Percentiles rank a stretch among this genome's conserved stretches.
phyloP scores from a whole-genome alignment of 2,888 invertebrate species.

The Hemithea aestivaria region DNA sequence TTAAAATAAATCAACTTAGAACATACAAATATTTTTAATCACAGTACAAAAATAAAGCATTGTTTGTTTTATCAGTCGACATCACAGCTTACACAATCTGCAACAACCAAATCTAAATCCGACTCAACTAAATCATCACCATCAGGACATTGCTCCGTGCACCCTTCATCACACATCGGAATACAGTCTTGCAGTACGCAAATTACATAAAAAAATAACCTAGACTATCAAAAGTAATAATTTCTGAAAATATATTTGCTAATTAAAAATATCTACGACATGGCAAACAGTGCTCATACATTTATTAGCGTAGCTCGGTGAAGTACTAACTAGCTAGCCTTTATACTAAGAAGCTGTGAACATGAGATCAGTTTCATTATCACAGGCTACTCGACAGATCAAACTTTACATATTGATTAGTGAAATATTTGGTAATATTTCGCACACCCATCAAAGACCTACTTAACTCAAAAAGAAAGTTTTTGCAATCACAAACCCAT shows the following conservation, averaged over 20 bases:
- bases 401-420: too few species aligned
- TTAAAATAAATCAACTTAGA: slow-evolving; percentile 58
- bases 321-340: slow-evolving; percentile 14
- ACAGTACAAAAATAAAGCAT: slow-evolving; percentile 78
- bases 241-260: slow-evolving; percentile 19
- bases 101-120: slow-evolving; percentile 55
- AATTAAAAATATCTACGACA: slow-evolving; percentile 7
- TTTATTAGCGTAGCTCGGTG: slow-evolving; percentile 10
- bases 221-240: slow-evolving; percentile 19
- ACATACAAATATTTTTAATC: slow-evolving; percentile 65
- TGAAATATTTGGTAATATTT: too few species aligned
- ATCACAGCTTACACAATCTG: slow-evolving; percentile 71
- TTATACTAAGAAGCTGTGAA: slow-evolving; percentile 16
- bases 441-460: too few species aligned
- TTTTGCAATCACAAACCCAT: too few species aligned
- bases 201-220: slow-evolving; percentile 9
- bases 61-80: slow-evolving; percentile 69
- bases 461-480: too few species aligned
- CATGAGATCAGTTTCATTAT: slow-evolving; percentile 30
- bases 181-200: slow-evolving; percentile 33
- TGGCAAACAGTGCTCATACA: slow-evolving; percentile 12
- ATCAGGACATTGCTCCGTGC: slow-evolving; percentile 22
- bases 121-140: slow-evolving; percentile 38
- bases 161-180: slow-evolving; percentile 25
- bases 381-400: slow-evolving; percentile 20